phyloP scores from a whole-genome alignment of 2,113 vertebrate species.

The Triplophysa dalaica region DNA sequence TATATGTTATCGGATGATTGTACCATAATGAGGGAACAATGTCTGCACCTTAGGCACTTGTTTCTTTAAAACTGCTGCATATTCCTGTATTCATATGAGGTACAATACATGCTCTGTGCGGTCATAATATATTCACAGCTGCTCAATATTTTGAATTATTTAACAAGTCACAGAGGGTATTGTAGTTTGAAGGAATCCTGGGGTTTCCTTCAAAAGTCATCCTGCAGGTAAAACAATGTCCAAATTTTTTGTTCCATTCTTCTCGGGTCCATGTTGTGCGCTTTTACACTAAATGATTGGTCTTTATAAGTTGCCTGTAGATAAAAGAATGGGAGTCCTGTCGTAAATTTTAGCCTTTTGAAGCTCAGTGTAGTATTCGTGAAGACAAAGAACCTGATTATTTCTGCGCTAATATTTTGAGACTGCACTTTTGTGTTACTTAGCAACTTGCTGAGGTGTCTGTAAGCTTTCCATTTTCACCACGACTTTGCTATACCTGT shows the following conservation, averaged over 20 bases:
- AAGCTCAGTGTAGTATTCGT: constrained; percentile 7
- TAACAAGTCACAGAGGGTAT: background rate
- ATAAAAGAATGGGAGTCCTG: constrained; percentile 8
- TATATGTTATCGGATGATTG: too few relatives aligned
- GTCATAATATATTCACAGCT: too few relatives aligned
- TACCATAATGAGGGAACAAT: too few relatives aligned
- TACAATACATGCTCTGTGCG: too few relatives aligned
- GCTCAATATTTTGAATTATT: too few relatives aligned
- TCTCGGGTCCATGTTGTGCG: background rate
- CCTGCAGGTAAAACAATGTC: background rate
- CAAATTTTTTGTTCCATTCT: background rate
- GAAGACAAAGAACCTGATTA: background rate
- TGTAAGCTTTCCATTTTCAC: background rate
- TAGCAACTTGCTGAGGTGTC: constrained; percentile 15
- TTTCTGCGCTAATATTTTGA: background rate
- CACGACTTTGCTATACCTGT: background rate
- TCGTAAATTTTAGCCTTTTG: constrained; percentile 1
- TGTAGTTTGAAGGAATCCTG: background rate
- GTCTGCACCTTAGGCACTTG: too few relatives aligned
- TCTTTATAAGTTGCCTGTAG: background rate
- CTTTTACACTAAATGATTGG: background rate
- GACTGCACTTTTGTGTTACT: constrained; percentile 3
- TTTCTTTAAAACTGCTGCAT: too few relatives aligned
- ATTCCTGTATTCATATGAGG: too few relatives aligned
- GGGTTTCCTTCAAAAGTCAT: background rate